Conservation (phyloP, 2,888 invertebrate genomes). For the Andricus quercusramuli region DNA sequence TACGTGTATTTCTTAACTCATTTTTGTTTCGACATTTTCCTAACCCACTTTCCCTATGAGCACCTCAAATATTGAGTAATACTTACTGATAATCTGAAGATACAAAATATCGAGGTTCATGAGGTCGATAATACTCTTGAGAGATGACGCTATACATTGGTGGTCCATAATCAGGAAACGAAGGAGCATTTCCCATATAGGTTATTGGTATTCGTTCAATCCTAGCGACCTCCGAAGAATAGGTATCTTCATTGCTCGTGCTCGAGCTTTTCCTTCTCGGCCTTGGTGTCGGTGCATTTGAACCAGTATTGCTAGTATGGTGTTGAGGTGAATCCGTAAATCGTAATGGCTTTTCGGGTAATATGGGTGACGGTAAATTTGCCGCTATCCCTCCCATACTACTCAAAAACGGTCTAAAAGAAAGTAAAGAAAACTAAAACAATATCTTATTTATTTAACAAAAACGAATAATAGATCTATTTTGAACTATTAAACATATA, state of each 20-base stretch:
- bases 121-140: conserved; percentile 70
- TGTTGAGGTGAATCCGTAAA: conserved; percentile 89
- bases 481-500: no score
- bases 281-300: conserved; percentile 83
- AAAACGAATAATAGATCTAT: no score
- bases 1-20: no score
- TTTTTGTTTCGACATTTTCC: no score
- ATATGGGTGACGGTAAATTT: conserved; percentile 67
- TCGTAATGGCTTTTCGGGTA: conserved; percentile 82
- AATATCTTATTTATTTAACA: no score
- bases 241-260: conserved; percentile 84
- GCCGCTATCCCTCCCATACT: conserved; percentile 75
- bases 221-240: conserved; percentile 74
- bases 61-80: background rate
- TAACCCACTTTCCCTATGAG: no score
- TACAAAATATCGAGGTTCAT: conserved; percentile 70
- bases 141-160: conserved; percentile 71
- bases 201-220: conserved; percentile 73
- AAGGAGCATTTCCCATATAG: conserved; percentile 70
- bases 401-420: conserved; percentile 64
- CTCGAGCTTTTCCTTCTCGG: conserved; percentile 87
- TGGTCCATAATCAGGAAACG: conserved; percentile 72
- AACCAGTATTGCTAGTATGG: conserved; percentile 81
- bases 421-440: background rate
- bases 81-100: conserved; percentile 72